Base-by-base conservation (phyloP, 2,113 vertebrate species). In the Pogona vitticeps region DNA sequence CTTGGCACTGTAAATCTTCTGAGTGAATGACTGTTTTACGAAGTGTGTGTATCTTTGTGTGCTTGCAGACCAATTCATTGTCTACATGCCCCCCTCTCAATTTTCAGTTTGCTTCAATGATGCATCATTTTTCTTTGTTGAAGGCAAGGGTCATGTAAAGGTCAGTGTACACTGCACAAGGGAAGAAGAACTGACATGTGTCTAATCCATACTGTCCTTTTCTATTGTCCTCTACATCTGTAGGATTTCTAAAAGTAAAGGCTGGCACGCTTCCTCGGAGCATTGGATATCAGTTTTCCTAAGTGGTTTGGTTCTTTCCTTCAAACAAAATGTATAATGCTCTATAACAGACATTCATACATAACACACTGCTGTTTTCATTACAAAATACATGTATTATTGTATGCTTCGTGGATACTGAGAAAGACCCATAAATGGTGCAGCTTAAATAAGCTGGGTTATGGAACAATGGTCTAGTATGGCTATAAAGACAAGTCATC, bases 321-420 rank as follows among this genome's bases (percentile, higher is more conserved):
- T 80, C 82, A 73, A 56, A 0, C 7, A 17, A 0, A 0, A 28
- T 84, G 38, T 21, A 40, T n/a, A 58, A 63, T 56, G 42, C 17
- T n/a, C 42, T 72, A 3, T 8, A 72, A 38, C 36, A 68, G 67
- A 68, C 6, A 13, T 76, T 26, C 0, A 0, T 20, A 1, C 21
- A 85, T 73, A 14, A 10, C 28, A 46, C 17, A 56, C 14, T 52
- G 46, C 46, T 10, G 10, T 52, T 52, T 52, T 52, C 46, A 6
- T 52, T 52, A 10, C 46, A 5, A 52, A 6, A 52, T 52, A 52
- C 10, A 10, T 52, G n/a, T n/a, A n/a, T n/a, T n/a, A n/a, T n/a
- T n/a, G n/a, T n/a, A n/a, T n/a, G n/a, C n/a, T n/a, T n/a, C n/a
- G n/a, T n/a, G n/a, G n/a, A n/a, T n/a, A n/a, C n/a, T n/a, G n/a